A percentile compares a stretch with the other conserved stretches of the same genome.
These are phyloP conservation scores for Myripristis jacobus DNA, from an alignment of 2,797 vertebrate species.

Conservation along the genomic window DNA sequence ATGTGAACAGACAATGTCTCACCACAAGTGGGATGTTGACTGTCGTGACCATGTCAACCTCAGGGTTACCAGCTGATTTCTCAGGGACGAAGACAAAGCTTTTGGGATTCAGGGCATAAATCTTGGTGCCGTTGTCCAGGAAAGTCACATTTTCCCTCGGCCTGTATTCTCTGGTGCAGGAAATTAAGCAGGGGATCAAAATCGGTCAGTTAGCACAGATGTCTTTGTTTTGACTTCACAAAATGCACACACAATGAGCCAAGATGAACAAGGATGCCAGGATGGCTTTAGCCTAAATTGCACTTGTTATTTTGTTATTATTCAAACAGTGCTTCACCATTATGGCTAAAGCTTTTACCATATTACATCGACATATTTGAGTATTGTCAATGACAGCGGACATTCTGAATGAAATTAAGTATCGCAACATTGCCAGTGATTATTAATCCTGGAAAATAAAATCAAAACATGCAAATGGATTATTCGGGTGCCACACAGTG, in stretches of 20 bases:
- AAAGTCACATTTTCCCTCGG: slow-evolving; percentile 85
- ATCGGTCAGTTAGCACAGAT: slow-evolving; percentile 38
- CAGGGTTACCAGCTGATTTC: slow-evolving; percentile 83
- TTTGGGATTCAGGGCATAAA: slow-evolving; percentile 86
- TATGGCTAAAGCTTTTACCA: not conserved
- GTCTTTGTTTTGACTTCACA: slow-evolving; percentile 40
- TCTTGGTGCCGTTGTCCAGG: slow-evolving; percentile 86
- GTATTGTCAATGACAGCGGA: no score
- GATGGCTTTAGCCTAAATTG: not conserved
- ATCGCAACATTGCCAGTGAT: no score
- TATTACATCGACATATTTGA: no score
- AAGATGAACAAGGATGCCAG: not conserved
- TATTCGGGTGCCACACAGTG: not conserved
- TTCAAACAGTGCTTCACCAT: not conserved
- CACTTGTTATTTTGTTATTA: no score
- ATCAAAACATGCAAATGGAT: not conserved
- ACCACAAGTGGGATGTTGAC: slow-evolving; percentile 87
- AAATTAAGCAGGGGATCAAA: not conserved
- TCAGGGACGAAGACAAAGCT: slow-evolving; percentile 85
- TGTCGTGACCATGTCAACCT: slow-evolving; percentile 80
- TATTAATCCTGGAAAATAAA: no score
- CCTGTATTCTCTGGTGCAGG: slow-evolving; percentile 82
- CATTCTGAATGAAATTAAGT: no score
- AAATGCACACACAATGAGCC: slow-evolving; percentile 8
- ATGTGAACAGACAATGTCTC: no score